phyloP scores from a whole-genome alignment of 2,797 vertebrate genomes.

The Gorsachius magnificus region DNA sequence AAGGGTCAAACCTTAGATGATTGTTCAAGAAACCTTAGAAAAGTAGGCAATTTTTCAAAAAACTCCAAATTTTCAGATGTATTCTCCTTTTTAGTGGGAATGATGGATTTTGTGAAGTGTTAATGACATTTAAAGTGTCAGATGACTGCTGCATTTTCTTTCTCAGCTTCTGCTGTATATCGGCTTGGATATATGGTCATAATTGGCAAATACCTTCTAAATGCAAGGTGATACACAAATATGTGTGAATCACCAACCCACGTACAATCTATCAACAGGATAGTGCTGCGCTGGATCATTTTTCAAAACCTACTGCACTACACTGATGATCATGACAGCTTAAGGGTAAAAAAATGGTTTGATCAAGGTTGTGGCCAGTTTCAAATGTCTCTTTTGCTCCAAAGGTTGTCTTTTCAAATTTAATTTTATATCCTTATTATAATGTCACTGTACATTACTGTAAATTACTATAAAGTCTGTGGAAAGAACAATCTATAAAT shows the following conservation, averaged over 20 bases:
- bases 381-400: background rate
- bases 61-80: background rate
- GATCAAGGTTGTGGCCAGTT: background rate
- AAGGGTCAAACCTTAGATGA: background rate
- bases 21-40: background rate
- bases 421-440: background rate
- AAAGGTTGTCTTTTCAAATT: background rate
- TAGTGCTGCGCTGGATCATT: background rate
- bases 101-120: background rate
- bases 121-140: slow-evolving; percentile 34
- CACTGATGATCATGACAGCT: background rate
- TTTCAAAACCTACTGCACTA: background rate
- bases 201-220: slow-evolving; percentile 35
- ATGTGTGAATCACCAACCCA: slow-evolving; percentile 36
- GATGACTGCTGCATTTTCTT: slow-evolving; percentile 4
- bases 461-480: background rate
- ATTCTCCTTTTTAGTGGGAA: background rate
- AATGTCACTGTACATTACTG: background rate
- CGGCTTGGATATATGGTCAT: background rate
- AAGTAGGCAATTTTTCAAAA: background rate
- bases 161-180: background rate
- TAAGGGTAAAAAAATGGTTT: background rate
- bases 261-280: background rate
- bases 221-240: slow-evolving; percentile 30
- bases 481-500: background rate